phyloP scores from a whole-genome alignment of 2,888 invertebrate genomes.

The Meloe dianella region DNA sequence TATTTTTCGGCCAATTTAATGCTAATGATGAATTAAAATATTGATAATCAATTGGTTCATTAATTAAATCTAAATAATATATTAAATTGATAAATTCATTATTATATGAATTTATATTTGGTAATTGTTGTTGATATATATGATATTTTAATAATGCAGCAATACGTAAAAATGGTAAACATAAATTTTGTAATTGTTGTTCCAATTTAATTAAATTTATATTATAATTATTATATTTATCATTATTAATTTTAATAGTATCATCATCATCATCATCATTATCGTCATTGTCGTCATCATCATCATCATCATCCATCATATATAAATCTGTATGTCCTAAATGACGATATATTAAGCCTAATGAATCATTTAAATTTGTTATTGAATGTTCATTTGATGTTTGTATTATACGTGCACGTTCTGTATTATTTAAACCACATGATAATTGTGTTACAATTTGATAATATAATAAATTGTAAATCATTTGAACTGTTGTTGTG shows the following conservation, averaged over 20 bases:
- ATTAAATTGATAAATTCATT: constrained; percentile 80
- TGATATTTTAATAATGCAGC: constrained; percentile 78
- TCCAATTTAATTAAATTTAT: constrained; percentile 29
- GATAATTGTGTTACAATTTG: constrained; percentile 85
- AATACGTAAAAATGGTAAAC: constrained; percentile 83
- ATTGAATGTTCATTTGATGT: constrained; percentile 46
- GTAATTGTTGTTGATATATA: constrained; percentile 78
- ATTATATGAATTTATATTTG: constrained; percentile 68
- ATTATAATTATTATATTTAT: neutral
- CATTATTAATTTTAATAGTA: neutral
- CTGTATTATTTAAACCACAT: constrained; percentile 69
- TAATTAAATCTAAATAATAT: constrained; percentile 78
- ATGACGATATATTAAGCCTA: constrained; percentile 60
- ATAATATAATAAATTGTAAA: constrained; percentile 89
- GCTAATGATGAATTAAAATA: constrained; percentile 70
- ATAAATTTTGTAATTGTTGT: constrained; percentile 73
- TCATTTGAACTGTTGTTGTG: constrained; percentile 82
- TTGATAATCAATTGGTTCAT: constrained; percentile 70
- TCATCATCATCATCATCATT: neutral
- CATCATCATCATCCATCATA: constrained; percentile 63
- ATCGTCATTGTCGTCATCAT: constrained; percentile 31
- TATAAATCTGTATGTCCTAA: constrained; percentile 67
- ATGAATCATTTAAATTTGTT: constrained; percentile 55
- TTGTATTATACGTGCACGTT: constrained; percentile 62
- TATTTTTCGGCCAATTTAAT: constrained; percentile 65